A percentile compares a stretch with the other conserved stretches of the same genome.
Conservation (phyloP, 2,888 invertebrate species). For the Harpalus rubripes region DNA sequence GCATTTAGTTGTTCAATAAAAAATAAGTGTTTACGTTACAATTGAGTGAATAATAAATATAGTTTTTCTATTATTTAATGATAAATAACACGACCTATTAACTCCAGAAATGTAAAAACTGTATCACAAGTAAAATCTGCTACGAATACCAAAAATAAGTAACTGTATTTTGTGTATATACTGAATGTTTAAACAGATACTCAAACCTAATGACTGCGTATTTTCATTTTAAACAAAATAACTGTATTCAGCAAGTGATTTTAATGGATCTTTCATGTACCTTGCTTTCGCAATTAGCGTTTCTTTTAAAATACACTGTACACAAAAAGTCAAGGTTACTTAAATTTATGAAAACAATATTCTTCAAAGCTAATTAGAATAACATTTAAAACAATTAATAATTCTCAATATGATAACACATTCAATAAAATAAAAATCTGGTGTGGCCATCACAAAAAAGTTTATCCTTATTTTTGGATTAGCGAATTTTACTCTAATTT, state of each 20-base stretch:
- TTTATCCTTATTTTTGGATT: too few relatives aligned
- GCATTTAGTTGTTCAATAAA: too few relatives aligned
- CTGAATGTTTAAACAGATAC: slow-evolving; percentile 2
- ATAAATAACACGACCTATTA: neutral
- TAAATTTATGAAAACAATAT: slow-evolving; percentile 4
- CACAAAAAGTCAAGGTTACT: neutral
- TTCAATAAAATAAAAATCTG: too few relatives aligned
- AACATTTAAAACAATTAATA: neutral
- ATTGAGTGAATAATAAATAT: neutral
- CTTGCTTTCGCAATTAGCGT: neutral
- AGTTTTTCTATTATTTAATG: neutral
- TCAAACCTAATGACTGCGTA: neutral
- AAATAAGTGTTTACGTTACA: neutral
- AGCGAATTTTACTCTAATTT: too few relatives aligned
- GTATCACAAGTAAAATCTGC: neutral
- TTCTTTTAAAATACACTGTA: neutral
- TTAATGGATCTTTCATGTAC: neutral
- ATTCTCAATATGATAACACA: too few relatives aligned
- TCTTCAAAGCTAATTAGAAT: neutral
- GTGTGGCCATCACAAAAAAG: too few relatives aligned
- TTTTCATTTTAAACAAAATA: slow-evolving; percentile 1
- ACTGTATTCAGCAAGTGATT: neutral
- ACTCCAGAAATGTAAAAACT: neutral
- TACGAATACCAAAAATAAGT: neutral
- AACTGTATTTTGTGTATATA: neutral